Base-by-base conservation (phyloP, 64 coral and sea anemone genomes). In the Porites australiensis region DNA sequence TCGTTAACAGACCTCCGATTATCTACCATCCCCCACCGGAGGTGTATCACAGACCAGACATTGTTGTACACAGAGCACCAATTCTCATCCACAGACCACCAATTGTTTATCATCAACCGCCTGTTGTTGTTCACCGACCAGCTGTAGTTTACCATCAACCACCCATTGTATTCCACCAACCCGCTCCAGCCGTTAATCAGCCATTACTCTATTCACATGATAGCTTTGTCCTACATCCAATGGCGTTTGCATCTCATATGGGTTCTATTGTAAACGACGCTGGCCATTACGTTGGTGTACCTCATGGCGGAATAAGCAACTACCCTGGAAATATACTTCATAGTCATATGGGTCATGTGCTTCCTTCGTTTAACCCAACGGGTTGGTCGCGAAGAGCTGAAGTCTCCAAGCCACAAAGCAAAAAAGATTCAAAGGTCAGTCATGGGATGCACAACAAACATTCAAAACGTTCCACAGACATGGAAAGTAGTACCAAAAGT, bases 1-100 rank as follows among this genome's bases (percentile, higher is more conserved):
- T 99, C 27, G 98, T 99, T n/a, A 99, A 95, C 66, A 88, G 98
- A 12, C 98, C 98, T 74, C 98, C 98, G 2, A 99, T 99, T 11
- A 99, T 99, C 67, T 99, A 99, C 58, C 98, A 99, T 61, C 98
- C 98, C 70, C 98, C 98, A 48, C 98, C 98, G 16, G 98, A 99
- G 87, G 98, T 99, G 18, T 99, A 99, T 53, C 98, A 99, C 84
- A 77, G 98, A 73, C 98, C 98, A 58, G 98, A 99, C 66, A 99
- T 99, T 49, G 94, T 99, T 49, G 98, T 99, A 15, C 98, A 99
- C 73, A 88, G 98, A 4, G 98, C 98, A 44, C 98, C 98, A 5
- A 96, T 99, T 54, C 84, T 99, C 22, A 96, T 99, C 58, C 98
- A 99, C 87, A 96, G 98, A 27, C 98, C 98, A 45, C 98, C 98